Percentiles rank a stretch among this genome's conserved stretches.
phyloP scores from a whole-genome alignment of 53 echinoderm and acorn worm genomes.

The Astropecten irregularis region DNA sequence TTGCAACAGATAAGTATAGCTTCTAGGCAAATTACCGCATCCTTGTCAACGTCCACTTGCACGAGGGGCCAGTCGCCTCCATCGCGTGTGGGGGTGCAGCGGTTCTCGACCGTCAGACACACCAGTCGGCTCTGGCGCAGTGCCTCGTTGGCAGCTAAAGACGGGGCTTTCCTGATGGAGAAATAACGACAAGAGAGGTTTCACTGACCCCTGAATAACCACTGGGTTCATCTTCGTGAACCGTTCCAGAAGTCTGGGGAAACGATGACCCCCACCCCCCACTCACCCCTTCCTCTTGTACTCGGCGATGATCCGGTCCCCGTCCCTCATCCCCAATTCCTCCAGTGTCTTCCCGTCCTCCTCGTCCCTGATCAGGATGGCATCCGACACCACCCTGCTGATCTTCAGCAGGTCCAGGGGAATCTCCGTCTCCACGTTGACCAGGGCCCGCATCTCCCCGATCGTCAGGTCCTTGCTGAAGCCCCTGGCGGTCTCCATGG shows the following conservation, averaged over 20 bases:
- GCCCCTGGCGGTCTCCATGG: constrained; percentile 57
- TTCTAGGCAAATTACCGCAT: too few species aligned
- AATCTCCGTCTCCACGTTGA: constrained; percentile 70
- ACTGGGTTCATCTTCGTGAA: not conserved
- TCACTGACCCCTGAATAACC: not conserved
- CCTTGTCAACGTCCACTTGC: constrained; percentile 58
- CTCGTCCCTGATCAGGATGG: constrained; percentile 55
- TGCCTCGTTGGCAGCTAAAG: constrained; percentile 54
- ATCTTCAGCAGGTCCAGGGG: constrained; percentile 56
- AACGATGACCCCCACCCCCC: too few species aligned
- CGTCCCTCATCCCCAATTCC: constrained; percentile 64
- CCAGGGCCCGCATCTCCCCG: constrained; percentile 65
- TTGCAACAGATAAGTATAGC: too few species aligned
- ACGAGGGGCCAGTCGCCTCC: constrained; percentile 65
- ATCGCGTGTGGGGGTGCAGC: constrained; percentile 40
- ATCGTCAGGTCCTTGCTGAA: constrained; percentile 72
- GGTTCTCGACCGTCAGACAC: constrained; percentile 70
- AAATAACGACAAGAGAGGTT: not conserved
- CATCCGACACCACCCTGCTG: constrained; percentile 62
- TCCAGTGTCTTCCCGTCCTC: constrained; percentile 66
- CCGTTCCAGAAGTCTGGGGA: too few species aligned
- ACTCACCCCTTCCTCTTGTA: constrained; percentile 48
- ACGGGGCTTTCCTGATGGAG: constrained; percentile 22
- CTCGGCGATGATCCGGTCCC: constrained; percentile 76
- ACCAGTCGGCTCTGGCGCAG: constrained; percentile 64